These are phyloP conservation scores for Leptopterna dolabrata DNA, from an alignment of 2,888 invertebrate species.

Conservation along the genomic window DNA sequence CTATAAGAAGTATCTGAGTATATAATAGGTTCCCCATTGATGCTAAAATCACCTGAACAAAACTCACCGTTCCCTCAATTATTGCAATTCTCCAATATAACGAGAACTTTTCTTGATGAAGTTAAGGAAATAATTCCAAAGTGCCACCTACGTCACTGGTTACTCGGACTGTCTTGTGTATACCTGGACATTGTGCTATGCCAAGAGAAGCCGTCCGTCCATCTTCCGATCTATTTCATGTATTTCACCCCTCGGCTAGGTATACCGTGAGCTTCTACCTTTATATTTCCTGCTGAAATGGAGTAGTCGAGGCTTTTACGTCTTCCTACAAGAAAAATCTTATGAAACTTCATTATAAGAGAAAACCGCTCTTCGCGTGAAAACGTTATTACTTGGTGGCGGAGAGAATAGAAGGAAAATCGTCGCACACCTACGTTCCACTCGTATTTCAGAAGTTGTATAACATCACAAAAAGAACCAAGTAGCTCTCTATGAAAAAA, in stretches of 20 bases:
- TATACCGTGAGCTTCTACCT: background rate
- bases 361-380: background rate
- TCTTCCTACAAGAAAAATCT: background rate
- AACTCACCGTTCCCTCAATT: no score
- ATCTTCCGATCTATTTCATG: no score
- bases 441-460: background rate
- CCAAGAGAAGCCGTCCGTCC: no score
- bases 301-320: background rate
- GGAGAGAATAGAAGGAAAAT: background rate
- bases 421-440: background rate
- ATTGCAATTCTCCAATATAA: no score
- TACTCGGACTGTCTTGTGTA: no score
- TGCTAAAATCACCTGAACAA: no score
- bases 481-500: background rate
- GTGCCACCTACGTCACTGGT: no score
- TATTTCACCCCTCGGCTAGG: background rate
- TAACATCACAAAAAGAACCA: background rate
- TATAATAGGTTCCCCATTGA: no score
- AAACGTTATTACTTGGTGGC: conserved; percentile 7
- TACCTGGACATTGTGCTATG: no score
- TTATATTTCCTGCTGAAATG: background rate
- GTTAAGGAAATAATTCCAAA: no score
- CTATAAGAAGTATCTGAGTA: no score
- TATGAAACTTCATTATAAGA: conserved; percentile 15
- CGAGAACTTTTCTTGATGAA: no score